phyloP scores from a whole-genome alignment of 1,140 invertebrate genomes.

The Drosophila fuyamai region DNA sequence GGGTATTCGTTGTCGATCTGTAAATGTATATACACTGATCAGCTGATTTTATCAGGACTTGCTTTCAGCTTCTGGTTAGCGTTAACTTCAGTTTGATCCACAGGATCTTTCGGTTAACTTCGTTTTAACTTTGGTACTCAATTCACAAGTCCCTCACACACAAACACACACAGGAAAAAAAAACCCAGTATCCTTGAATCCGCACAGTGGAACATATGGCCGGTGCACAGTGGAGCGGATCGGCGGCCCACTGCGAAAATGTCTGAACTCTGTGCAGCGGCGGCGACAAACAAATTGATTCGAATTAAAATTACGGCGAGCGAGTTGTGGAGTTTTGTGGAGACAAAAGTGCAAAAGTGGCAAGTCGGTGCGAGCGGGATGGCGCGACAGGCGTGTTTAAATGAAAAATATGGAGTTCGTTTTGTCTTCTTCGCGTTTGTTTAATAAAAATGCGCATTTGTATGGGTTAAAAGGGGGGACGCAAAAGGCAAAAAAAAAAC shows the following conservation, averaged over 20 bases:
- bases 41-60: too few species aligned
- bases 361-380: conserved; percentile 19
- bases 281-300: conserved; percentile 81
- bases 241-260: conserved; percentile 67
- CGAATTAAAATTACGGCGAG: conserved; percentile 74
- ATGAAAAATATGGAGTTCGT: conserved; percentile 62
- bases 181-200: conserved; percentile 16
- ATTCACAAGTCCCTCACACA: not conserved
- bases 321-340: conserved; percentile 40
- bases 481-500: not conserved
- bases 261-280: conserved; percentile 33
- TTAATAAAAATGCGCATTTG: conserved; percentile 58
- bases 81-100: not conserved
- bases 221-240: conserved; percentile 31
- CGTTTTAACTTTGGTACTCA: not conserved
- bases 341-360: not conserved
- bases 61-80: not conserved
- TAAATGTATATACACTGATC: too few species aligned
- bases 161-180: conserved; percentile 5
- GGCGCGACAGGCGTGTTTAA: conserved; percentile 53
- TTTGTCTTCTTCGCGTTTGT: conserved; percentile 37
- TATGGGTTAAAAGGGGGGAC: not conserved
- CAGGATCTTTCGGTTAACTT: not conserved
- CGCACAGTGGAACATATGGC: not conserved
- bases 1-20: not conserved